Evolutionary conservation across 2,113 vertebrate species (phyloP), one percentile per base, ranked within the genome.

Genomic region (Carettochelys insculpta): DNA sequence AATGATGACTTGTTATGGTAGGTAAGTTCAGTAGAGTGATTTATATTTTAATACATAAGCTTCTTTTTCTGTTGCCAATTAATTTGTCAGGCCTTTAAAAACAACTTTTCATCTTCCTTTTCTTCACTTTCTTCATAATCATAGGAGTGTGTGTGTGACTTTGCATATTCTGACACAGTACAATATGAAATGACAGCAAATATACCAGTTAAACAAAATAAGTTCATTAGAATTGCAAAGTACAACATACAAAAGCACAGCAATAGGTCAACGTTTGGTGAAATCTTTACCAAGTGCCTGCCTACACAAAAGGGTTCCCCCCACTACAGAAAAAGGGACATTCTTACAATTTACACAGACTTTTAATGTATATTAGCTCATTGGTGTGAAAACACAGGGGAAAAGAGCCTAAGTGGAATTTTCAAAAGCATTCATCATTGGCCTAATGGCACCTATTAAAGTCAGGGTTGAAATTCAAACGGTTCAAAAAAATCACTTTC

Each of bases 1-100:
- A 96, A 96, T 92, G 34, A 88, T 88, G 86, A 90, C 38, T 77
- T 83, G 3, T 34, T 91, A 83, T 48, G 87, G 68, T 79, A 92
- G 11, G 14, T 52, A 92, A 79, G 19, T 51, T 85, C 71, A 77
- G 77, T 94, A 86, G 34, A 89, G 43, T 24, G 95, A 91, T 88
- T 92, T 77, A 22, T 54, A 48, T 80, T 95, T 80, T 89, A 91
- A 90, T 79, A 51, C 47, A 61, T 5, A 91, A 79, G 2, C 61
- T 54, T 82, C 25, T 41, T 51, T 88, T 75, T 87, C 1, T 47
- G 8, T 78, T 51, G 84, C 41, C 14, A 90, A 47, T 82, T 80
- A 94, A 82, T 47, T 29, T 79, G 19, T 38, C 24, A 75, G 16
- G 1, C 7, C 2, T 0, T 34, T 27, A 82, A 89, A 79, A 29